phyloP scores from a whole-genome alignment of 1,140 invertebrate species.

The Condylostylus longicornis region DNA sequence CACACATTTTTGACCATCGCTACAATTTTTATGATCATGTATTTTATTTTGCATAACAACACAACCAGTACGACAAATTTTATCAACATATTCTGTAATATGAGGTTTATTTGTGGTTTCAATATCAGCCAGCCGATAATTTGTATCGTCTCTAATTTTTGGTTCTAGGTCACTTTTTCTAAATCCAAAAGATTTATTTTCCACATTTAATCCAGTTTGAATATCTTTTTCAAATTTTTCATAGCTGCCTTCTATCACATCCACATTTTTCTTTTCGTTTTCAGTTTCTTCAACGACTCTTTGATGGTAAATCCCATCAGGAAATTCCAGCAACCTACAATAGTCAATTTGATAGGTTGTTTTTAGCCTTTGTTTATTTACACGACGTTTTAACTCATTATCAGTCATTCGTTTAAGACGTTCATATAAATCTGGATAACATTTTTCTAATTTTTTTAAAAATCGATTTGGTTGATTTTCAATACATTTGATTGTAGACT shows the following conservation, averaged over 20 bases:
- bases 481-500: slow-evolving; percentile 8
- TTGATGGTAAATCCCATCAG: slow-evolving; percentile 26
- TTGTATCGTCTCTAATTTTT: slow-evolving; percentile 10
- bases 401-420: slow-evolving; percentile 33
- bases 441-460: slow-evolving; percentile 22
- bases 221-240: slow-evolving; percentile 23
- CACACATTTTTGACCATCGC: slow-evolving; percentile 18
- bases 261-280: slow-evolving; percentile 19
- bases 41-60: slow-evolving; percentile 26
- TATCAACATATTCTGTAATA: slow-evolving; percentile 29
- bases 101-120: slow-evolving; percentile 22
- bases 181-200: slow-evolving; percentile 6
- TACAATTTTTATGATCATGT: slow-evolving; percentile 25
- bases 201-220: slow-evolving; percentile 19
- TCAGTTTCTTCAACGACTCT: slow-evolving; percentile 19
- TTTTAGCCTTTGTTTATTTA: slow-evolving; percentile 36
- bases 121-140: slow-evolving; percentile 20
- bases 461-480: slow-evolving; percentile 26
- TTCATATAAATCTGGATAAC: slow-evolving; percentile 38
- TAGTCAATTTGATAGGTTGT: slow-evolving; percentile 42
- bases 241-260: slow-evolving; percentile 16
- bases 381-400: slow-evolving; percentile 33
- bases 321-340: slow-evolving; percentile 33
- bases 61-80: slow-evolving; percentile 27
- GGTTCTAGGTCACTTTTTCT: too few species aligned